Evolutionary conservation across 1,140 invertebrate species (phyloP), one percentile per base, ranked within the genome.

Genomic region (Xylocopa sonorina): DNA sequence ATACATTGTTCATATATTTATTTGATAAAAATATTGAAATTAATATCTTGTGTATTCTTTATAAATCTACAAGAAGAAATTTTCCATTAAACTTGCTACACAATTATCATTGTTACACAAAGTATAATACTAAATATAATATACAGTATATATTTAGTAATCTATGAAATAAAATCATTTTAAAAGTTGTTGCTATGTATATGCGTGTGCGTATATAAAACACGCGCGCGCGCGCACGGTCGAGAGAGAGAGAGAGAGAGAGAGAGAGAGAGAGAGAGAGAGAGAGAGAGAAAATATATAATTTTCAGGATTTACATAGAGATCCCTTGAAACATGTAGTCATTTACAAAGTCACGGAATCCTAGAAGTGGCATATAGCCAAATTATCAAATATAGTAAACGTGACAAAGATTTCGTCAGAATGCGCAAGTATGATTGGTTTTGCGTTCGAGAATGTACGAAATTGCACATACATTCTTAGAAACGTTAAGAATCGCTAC

Each of bases 391-490:
- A 34, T 53, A 62, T 18, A 43, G 2, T 9, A 34, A 60, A n/a
- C 18, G 46, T 18, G 14, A 57, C 16, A 50, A 43, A 21, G 6
- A n/a, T 77, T 48, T 46, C 12, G 18, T n/a, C 34, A 48, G 66
- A 51, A 77, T 50, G 32, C 46, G 55, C 55, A 71, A 60, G 29
- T 71, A 34, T 41, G 18, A 60, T 46, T n/a, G n/a, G n/a, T 64
- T 24, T 46, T 29, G 12, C 10, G 21, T 32, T 75, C 21, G 9
- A 51, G 55, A 69, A 60, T 7, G 6, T 58, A 50, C 29, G 34
- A 38, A 55, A 46, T n/a, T n/a, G 51, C 55, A 78, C 46, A 27
- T 71, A 46, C 12, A 27, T 21, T 3, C 7, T 29, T 46, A 57
- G 12, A 24, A 55, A 41, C 27, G 71, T 51, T 34, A 3, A 3